phyloP scores from a whole-genome alignment of 2,113 vertebrate species.

The Argyrosomus japonicus region DNA sequence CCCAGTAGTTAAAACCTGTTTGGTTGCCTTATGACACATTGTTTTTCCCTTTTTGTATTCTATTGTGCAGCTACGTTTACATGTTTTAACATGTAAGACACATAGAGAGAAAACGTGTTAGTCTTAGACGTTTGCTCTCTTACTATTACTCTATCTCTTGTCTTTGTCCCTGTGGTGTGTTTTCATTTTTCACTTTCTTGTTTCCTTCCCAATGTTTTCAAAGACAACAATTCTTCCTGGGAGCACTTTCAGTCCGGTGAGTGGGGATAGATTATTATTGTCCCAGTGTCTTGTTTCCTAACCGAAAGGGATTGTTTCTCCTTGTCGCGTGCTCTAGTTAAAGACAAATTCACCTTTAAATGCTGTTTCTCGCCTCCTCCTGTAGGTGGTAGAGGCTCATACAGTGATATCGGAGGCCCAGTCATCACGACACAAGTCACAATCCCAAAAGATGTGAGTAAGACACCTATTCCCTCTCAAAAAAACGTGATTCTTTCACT shows the following conservation, averaged over 20 bases:
- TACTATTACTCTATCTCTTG: slow-evolving; percentile 16
- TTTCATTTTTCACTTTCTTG: slow-evolving; percentile 56
- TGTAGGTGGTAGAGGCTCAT: slow-evolving; percentile 91
- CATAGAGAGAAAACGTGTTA: neutral
- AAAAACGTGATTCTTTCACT: neutral
- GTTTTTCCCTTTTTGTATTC: neutral
- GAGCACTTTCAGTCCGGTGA: slow-evolving; percentile 83
- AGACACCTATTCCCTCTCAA: neutral
- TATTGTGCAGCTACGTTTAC: neutral
- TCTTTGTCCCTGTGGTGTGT: slow-evolving; percentile 41
- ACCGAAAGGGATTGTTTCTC: slow-evolving; percentile 28
- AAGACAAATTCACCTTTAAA: neutral
- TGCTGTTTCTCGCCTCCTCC: neutral
- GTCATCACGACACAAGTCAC: slow-evolving; percentile 99
- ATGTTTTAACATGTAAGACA: neutral
- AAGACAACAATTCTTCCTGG: slow-evolving; percentile 86
- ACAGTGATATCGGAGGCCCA: slow-evolving; percentile 96
- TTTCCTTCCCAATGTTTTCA: slow-evolving; percentile 58
- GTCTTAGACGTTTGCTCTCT: neutral
- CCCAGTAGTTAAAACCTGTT: neutral
- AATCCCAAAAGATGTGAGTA: slow-evolving; percentile 98
- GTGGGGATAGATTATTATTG: slow-evolving; percentile 45
- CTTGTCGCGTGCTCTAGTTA: neutral
- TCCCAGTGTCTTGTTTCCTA: slow-evolving; percentile 27
- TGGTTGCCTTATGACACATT: neutral